These are phyloP conservation scores for Netelia virgata DNA, from an alignment of 2,888 invertebrate genomes.

Conservation along the genomic window DNA sequence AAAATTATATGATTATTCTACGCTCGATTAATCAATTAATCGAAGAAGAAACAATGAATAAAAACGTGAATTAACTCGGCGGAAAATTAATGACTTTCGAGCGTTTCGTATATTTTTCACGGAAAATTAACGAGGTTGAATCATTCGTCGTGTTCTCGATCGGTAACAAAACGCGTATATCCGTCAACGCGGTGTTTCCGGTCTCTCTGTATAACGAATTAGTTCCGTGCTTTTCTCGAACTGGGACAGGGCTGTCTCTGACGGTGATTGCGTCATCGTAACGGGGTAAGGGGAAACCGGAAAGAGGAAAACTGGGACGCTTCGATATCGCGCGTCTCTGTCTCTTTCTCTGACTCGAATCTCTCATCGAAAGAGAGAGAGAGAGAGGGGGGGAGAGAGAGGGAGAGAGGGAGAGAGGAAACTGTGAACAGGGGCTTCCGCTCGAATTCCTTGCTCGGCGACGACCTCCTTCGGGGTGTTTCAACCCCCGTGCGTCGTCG, in stretches of 20 bases:
- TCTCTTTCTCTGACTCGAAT: background rate
- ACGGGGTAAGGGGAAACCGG: constrained; percentile 58
- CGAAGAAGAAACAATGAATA: too few relatives aligned
- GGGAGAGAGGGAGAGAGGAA: constrained; percentile 7
- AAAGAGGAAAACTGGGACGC: constrained; percentile 57
- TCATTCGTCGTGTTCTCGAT: too few relatives aligned
- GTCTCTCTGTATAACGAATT: background rate
- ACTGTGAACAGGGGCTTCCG: constrained; percentile 27
- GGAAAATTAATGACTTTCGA: too few relatives aligned
- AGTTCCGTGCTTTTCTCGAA: background rate
- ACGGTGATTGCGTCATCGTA: constrained; percentile 37
- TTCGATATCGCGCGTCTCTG: constrained; percentile 40
- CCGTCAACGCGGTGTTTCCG: too few relatives aligned
- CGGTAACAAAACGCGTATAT: too few relatives aligned
- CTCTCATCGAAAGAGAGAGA: constrained; percentile 3
- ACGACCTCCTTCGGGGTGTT: constrained; percentile 69
- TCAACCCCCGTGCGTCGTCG: constrained; percentile 60
- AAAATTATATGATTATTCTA: too few relatives aligned
- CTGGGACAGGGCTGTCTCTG: background rate
- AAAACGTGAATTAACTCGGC: too few relatives aligned
- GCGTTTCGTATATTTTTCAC: too few relatives aligned
- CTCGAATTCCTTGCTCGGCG: constrained; percentile 50
- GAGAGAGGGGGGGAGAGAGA: constrained; percentile 6
- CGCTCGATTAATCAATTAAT: background rate
- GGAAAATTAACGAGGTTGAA: too few relatives aligned